Conservation (phyloP, 1,140 invertebrate species). For the Sitobion miscanthi region DNA sequence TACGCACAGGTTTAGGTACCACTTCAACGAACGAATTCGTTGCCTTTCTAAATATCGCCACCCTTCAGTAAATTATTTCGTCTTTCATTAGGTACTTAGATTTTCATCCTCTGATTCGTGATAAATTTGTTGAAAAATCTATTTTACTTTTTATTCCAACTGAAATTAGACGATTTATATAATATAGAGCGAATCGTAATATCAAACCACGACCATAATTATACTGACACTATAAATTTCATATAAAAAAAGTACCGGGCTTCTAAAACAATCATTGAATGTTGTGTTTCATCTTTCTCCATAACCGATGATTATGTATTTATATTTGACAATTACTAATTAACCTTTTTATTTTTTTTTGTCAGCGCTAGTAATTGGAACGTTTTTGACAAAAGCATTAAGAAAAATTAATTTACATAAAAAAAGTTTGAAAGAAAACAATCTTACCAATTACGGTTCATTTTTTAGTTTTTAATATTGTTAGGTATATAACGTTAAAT, state of each 20-base stretch:
- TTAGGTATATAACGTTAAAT: neutral
- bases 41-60: neutral
- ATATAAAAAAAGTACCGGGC: neutral
- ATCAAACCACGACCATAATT: neutral
- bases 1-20: neutral
- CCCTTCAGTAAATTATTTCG: neutral
- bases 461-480: conserved; percentile 14
- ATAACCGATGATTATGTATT: neutral
- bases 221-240: neutral
- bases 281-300: neutral
- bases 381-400: neutral
- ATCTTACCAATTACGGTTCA: neutral
- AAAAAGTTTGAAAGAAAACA: neutral
- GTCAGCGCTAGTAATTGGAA: too few species aligned
- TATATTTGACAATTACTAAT: neutral
- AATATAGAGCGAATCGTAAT: neutral
- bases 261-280: neutral
- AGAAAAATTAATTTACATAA: neutral
- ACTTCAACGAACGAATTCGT: neutral
- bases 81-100: neutral
- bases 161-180: neutral
- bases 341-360: neutral
- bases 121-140: neutral
- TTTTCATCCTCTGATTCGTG: neutral
- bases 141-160: neutral